phyloP scores from a whole-genome alignment of 2,888 invertebrate genomes.

The Clivina fossor region DNA sequence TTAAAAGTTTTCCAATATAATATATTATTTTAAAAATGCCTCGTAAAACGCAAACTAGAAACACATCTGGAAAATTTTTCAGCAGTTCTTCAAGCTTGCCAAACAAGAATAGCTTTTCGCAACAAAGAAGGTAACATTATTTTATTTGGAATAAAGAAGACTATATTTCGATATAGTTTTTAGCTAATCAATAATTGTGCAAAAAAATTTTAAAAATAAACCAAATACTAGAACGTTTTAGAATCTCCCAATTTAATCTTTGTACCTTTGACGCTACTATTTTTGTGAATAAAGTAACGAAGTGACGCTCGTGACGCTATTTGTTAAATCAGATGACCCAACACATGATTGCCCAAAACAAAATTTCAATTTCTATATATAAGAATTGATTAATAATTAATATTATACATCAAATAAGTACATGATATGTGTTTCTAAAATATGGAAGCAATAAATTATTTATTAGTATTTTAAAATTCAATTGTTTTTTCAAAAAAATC shows the following conservation, averaged over 20 bases:
- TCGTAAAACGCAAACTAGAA: not conserved
- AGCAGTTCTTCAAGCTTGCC: not conserved
- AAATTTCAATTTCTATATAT: too few species aligned
- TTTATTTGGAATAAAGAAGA: not conserved
- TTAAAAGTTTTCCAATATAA: too few species aligned
- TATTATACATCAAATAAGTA: too few species aligned
- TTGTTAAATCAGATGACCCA: slow-evolving; percentile 22
- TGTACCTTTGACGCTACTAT: not conserved
- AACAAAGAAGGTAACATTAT: not conserved
- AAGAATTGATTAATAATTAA: too few species aligned
- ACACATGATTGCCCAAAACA: slow-evolving; percentile 7
- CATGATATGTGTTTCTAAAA: too few species aligned
- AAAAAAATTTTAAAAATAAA: slow-evolving; percentile 2
- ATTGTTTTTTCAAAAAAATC: not conserved
- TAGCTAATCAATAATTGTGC: too few species aligned
- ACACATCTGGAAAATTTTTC: slow-evolving; percentile 4
- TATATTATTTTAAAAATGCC: too few species aligned
- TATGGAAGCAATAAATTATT: too few species aligned
- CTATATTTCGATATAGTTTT: too few species aligned
- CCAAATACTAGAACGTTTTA: slow-evolving; percentile 4
- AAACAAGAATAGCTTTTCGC: not conserved
- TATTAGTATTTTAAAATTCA: not conserved
- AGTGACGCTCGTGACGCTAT: not conserved
- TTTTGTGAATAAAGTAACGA: not conserved
- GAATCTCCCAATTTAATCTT: too few species aligned